Evolutionary conservation across 2,113 vertebrate species (phyloP).

Genomic region (Eudyptes chrysolophus): DNA sequence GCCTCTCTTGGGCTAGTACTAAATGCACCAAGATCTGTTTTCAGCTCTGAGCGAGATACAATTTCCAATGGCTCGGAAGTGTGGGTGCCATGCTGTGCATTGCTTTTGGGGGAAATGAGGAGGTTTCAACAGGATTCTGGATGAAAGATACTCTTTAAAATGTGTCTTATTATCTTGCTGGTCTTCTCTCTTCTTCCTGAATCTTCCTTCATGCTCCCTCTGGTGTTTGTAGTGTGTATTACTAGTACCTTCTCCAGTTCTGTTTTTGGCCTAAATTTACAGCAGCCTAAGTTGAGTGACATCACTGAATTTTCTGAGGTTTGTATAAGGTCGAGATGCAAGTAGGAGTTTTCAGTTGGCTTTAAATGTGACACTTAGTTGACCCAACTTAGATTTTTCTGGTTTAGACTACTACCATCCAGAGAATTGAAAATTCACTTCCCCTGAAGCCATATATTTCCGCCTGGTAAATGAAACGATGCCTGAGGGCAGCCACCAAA

Average conservation of each 20-base stretch:
- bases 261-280: neutral
- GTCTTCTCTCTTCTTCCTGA: neutral
- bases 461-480: neutral
- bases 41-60: neutral
- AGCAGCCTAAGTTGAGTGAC: neutral
- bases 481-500: neutral
- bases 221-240: neutral
- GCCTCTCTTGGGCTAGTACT: neutral
- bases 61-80: neutral
- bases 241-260: neutral
- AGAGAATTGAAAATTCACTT: neutral
- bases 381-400: neutral
- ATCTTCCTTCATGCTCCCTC: neutral
- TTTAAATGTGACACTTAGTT: neutral
- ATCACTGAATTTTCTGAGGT: neutral
- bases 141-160: neutral
- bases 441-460: neutral
- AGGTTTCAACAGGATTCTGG: neutral
- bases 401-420: neutral
- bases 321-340: neutral
- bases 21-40: neutral
- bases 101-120: neutral
- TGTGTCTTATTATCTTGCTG: neutral
- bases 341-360: neutral
- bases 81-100: neutral